Conservation (phyloP, 1,140 invertebrate species). For the Drosophila funebris region DNA sequence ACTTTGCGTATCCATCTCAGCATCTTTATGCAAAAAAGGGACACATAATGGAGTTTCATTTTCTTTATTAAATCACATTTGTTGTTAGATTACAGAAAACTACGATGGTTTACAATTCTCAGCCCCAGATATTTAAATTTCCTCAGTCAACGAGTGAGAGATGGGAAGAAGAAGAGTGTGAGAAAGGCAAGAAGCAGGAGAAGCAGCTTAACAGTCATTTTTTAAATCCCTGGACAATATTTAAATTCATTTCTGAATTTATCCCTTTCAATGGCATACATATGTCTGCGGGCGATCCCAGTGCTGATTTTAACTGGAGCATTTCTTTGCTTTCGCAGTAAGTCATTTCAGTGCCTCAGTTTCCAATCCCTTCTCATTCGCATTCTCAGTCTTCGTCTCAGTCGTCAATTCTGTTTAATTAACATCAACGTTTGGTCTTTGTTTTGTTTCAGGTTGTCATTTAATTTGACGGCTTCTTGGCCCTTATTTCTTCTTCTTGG, state of each 20-base stretch:
- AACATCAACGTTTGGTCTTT: conserved; percentile 44
- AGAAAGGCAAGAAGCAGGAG: background rate
- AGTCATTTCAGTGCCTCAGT: conserved; percentile 17
- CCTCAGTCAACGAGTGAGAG: background rate
- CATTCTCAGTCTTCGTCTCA: background rate
- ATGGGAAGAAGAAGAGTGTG: background rate
- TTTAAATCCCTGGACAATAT: conserved; percentile 56
- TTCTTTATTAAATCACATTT: conserved; percentile 75
- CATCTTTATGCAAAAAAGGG: conserved; percentile 48
- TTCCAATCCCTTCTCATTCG: no score
- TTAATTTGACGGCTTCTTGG: conserved; percentile 54
- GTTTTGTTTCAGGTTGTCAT: conserved; percentile 46
- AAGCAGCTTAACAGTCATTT: conserved; percentile 19
- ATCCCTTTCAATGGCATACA: conserved; percentile 44
- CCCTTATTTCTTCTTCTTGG: conserved; percentile 11
- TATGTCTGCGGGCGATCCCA: conserved; percentile 25
- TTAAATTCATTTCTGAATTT: conserved; percentile 69
- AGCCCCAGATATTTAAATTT: conserved; percentile 46
- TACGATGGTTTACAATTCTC: conserved; percentile 25
- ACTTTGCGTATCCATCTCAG: conserved; percentile 8
- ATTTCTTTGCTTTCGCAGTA: background rate
- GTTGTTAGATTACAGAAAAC: conserved; percentile 67
- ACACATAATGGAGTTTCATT: conserved; percentile 61
- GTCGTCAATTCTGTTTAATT: conserved; percentile 63
- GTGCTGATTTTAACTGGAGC: conserved; percentile 3